A percentile compares a stretch with the other conserved stretches of the same genome.
These are phyloP conservation scores for Candoia aspera DNA, from an alignment of 2,113 vertebrate species.

Conservation along the genomic window DNA sequence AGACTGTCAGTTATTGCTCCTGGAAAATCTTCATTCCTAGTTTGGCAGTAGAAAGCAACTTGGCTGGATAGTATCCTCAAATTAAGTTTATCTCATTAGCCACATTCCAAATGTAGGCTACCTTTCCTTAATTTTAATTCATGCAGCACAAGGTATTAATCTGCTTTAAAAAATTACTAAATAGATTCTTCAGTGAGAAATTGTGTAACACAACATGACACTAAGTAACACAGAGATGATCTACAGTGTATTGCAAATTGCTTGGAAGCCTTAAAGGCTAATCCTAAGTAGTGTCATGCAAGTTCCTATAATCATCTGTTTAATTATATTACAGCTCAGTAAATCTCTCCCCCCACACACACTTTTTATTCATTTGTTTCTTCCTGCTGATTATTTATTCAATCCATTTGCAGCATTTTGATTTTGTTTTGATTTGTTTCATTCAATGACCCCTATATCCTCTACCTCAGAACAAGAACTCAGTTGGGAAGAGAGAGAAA, in stretches of 20 bases:
- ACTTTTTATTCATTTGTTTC: conserved; percentile 34
- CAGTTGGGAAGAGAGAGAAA: background rate
- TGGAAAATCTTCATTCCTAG: background rate
- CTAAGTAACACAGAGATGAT: conserved; percentile 9
- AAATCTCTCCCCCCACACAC: fast-evolving
- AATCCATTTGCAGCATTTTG: conserved; percentile 41
- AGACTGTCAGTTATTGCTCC: background rate
- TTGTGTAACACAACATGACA: background rate
- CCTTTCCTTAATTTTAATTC: conserved; percentile 19
- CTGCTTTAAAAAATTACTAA: conserved; percentile 25
- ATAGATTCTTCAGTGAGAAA: background rate
- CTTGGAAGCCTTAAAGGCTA: background rate
- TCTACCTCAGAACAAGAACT: background rate
- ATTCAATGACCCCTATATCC: background rate
- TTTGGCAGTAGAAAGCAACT: background rate
- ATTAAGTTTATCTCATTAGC: background rate
- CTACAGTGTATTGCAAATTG: background rate
- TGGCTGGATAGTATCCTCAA: background rate
- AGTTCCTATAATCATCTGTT: conserved; percentile 19
- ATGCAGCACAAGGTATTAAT: background rate
- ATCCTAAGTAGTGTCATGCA: conserved; percentile 9
- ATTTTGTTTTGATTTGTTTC: conserved; percentile 51
- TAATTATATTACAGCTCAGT: conserved; percentile 22
- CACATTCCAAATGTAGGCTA: background rate
- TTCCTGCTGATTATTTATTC: conserved; percentile 30